Evolutionary conservation across 2,797 vertebrate genomes (phyloP).

Genomic region (Neosilurus mollespiculum): DNA sequence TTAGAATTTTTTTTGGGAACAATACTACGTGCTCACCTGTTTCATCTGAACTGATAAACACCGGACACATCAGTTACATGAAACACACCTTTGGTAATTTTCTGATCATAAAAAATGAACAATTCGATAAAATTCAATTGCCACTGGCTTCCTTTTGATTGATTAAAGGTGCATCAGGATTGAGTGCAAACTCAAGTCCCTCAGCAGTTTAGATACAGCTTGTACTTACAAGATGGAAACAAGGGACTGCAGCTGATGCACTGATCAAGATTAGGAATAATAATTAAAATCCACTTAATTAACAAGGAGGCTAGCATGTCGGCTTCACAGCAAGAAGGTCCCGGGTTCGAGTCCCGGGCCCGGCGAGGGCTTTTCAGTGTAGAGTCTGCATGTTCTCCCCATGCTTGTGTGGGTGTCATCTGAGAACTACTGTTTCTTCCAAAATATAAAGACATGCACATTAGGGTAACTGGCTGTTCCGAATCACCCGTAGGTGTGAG

Average conservation of each 20-base stretch:
- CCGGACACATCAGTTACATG: background rate
- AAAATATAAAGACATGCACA: too few relatives aligned
- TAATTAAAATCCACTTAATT: background rate
- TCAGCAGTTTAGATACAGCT: background rate
- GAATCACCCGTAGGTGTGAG: too few relatives aligned
- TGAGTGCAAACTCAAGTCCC: background rate
- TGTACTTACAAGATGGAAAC: too few relatives aligned
- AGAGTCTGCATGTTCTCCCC: too few relatives aligned
- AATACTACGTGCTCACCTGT: background rate
- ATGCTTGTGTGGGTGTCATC: too few relatives aligned
- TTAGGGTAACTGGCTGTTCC: too few relatives aligned
- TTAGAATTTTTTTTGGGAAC: slow-evolving; percentile 23
- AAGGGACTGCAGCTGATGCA: background rate
- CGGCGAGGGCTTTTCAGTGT: too few relatives aligned
- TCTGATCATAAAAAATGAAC: background rate
- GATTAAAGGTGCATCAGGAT: background rate
- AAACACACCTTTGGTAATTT: background rate
- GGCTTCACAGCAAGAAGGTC: too few relatives aligned
- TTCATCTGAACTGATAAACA: background rate
- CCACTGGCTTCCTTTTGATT: background rate
- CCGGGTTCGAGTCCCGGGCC: too few relatives aligned
- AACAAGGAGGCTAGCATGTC: too few relatives aligned
- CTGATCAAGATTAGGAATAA: background rate
- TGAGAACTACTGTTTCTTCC: too few relatives aligned
- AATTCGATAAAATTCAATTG: background rate